Conservation (phyloP, 2,797 vertebrate species). For the Hapalemur alaotrensis region DNA sequence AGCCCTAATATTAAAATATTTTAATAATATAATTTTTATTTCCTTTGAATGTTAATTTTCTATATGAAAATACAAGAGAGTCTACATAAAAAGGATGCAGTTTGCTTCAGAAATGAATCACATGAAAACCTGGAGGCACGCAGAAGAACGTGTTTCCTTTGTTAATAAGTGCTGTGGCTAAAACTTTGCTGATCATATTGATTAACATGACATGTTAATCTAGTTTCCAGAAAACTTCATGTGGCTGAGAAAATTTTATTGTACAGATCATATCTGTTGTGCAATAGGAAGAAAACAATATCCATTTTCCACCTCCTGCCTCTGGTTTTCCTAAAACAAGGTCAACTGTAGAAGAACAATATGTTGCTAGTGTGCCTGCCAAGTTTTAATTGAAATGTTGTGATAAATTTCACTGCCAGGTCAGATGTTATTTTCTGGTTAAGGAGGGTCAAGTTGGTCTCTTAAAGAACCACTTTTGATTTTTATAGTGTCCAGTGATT, state of each 20-base stretch:
- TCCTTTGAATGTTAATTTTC: background rate
- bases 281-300: background rate
- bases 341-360: slow-evolving; percentile 80
- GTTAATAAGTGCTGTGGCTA: background rate
- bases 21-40: background rate
- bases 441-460: slow-evolving; percentile 87
- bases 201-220: background rate
- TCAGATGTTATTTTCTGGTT: slow-evolving; percentile 89
- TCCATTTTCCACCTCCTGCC: background rate
- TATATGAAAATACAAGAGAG: background rate
- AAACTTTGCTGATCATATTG: background rate
- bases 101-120: background rate
- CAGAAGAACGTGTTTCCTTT: background rate
- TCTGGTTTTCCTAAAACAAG: slow-evolving; percentile 82
- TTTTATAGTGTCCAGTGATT: slow-evolving; percentile 89
- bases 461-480: slow-evolving; percentile 85
- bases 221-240: background rate
- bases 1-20: background rate
- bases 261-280: background rate
- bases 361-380: slow-evolving; percentile 81
- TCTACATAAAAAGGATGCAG: background rate
- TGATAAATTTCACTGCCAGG: slow-evolving; percentile 90
- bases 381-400: slow-evolving; percentile 92
- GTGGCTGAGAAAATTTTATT: background rate
- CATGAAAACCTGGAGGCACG: background rate